Percentiles rank a stretch among this genome's conserved stretches.
These are phyloP conservation scores for Bradypodion pumilum DNA, from an alignment of 2,797 vertebrate species.

Conservation along the genomic window DNA sequence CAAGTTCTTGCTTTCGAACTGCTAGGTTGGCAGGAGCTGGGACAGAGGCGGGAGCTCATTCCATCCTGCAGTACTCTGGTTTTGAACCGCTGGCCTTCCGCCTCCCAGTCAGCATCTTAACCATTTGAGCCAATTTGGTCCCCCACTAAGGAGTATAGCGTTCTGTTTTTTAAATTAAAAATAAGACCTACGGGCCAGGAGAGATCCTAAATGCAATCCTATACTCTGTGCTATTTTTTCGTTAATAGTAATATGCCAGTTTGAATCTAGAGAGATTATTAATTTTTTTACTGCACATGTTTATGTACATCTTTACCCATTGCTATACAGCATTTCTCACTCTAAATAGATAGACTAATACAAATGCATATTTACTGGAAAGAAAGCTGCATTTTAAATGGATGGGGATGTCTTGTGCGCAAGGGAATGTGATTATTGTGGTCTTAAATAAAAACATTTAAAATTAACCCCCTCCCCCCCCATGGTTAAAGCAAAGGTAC, in stretches of 20 bases:
- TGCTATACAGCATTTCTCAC: background rate
- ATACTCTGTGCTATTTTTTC: slow-evolving; percentile 54
- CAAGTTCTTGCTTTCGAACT: too few species aligned
- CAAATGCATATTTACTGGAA: background rate
- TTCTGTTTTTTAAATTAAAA: slow-evolving; percentile 51
- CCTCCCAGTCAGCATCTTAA: too few species aligned
- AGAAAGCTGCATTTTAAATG: background rate
- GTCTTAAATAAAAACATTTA: background rate
- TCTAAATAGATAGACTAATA: background rate
- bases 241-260: slow-evolving; percentile 64
- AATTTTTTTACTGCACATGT: slow-evolving; percentile 10
- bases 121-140: too few species aligned
- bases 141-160: slow-evolving; percentile 20
- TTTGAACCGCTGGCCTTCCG: too few species aligned
- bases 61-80: too few species aligned
- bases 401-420: background rate
- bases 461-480: too few species aligned
- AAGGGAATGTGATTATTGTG: background rate
- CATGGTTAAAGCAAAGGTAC: background rate
- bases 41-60: too few species aligned
- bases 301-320: background rate
- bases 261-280: slow-evolving; percentile 60
- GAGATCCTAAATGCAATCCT: slow-evolving; percentile 58
- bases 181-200: slow-evolving; percentile 58
- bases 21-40: too few species aligned